Conservation (phyloP, 92 coral and sea anemone genomes). For the Zoanthus sansibaricus region DNA sequence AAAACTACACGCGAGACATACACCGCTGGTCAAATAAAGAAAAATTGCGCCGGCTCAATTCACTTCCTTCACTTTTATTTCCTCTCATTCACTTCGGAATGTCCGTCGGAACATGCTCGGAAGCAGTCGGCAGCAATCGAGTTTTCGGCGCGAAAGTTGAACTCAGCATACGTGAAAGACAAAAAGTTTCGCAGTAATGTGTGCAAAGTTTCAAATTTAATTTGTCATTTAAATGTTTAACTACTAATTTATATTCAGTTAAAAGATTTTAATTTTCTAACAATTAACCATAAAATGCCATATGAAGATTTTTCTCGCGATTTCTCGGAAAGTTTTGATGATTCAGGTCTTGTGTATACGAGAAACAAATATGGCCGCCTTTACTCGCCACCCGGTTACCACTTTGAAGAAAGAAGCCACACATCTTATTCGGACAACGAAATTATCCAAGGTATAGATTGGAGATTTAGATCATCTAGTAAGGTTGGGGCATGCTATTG, state of each 20-base stretch:
- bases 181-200: background rate
- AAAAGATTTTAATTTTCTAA: background rate
- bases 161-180: background rate
- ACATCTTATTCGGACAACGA: slow-evolving; percentile 35
- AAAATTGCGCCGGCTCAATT: slow-evolving; percentile 7
- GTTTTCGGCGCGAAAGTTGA: slow-evolving; percentile 30
- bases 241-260: background rate
- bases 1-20: slow-evolving; percentile 10
- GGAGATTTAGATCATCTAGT: background rate
- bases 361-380: slow-evolving; percentile 92
- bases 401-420: slow-evolving; percentile 4
- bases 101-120: background rate
- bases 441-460: slow-evolving; percentile 42
- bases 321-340: slow-evolving; percentile 58
- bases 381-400: slow-evolving; percentile 80
- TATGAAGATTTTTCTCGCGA: slow-evolving; percentile 43
- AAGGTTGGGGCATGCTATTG: too few relatives aligned
- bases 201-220: background rate
- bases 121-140: background rate
- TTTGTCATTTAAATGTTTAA: background rate
- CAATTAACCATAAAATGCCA: slow-evolving; percentile 29
- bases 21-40: slow-evolving; percentile 28
- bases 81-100: background rate
- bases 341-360: slow-evolving; percentile 82
- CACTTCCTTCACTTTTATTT: too few relatives aligned